Base-by-base conservation (phyloP, 2,888 invertebrate species). In the Andrena marginata region DNA sequence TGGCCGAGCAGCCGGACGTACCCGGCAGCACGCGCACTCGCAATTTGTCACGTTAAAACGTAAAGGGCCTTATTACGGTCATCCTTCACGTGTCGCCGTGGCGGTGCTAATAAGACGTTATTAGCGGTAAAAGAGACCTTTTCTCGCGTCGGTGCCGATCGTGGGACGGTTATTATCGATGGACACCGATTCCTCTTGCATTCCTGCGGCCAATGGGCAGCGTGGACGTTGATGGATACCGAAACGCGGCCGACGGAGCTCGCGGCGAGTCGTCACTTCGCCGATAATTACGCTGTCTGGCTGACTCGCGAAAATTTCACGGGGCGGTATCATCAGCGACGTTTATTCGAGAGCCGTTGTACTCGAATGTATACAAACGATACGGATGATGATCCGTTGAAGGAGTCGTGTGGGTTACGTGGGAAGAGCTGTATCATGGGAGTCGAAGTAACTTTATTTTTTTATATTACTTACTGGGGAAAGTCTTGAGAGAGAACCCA, bases 141-240 rank as follows among this genome's bases (percentile, higher is more conserved):
- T 88, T 87, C 82, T 78, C 78, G 87, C 87, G 23, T 4, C 10
- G 67, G 72, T 82, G 78, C 80, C 87, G 82, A 87, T 87, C 89
- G 89, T 87, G 89, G 87, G 82, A 85, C 72, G 82, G 82, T 88
- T 87, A 88, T 87, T 87, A 87, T 87, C 87, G 89, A 88, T 85
- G 87, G 78, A 77, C 82, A 65, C 82, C 89, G 82, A 87, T 88
- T 88, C 87, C 77, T 87, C 82, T 82, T 82, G 82, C 78, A 82
- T 87, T 88, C 87, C 78, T 60, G 51, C 64, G 72, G 31, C 54
- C 80, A 74, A 82, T 71, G 77, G 63, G 62, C 75, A 69, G 63
- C 60, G 63, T 51, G 69, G 87, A 88, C 89, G 77, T 87, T 87
- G 87, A 87, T 87, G 75, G 82, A 87, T 87, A 85, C 72, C 80